Conservation (phyloP, 2,888 invertebrate species). For the Aethes cnicana region DNA sequence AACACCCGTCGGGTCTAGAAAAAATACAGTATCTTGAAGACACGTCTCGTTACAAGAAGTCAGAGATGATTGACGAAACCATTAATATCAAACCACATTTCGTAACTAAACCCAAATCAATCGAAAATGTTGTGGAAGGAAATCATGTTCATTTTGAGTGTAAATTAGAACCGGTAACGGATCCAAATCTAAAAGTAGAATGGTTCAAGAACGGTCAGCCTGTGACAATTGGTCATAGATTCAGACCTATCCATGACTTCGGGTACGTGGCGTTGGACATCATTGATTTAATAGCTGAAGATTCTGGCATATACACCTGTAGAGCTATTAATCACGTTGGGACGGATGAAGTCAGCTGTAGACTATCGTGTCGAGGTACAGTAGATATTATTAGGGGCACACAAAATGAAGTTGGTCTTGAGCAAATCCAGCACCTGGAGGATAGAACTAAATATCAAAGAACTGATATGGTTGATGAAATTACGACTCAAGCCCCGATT, state of each 20-base stretch:
- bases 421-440: slow-evolving; percentile 94
- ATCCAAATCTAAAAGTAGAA: slow-evolving; percentile 97
- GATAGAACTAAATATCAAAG: slow-evolving; percentile 90
- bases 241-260: slow-evolving; percentile 98
- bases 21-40: slow-evolving; percentile 96
- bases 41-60: slow-evolving; percentile 90
- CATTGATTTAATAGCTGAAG: slow-evolving; percentile 97
- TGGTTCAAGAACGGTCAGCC: slow-evolving; percentile 98
- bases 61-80: slow-evolving; percentile 90
- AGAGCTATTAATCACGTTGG: slow-evolving; percentile 95
- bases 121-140: slow-evolving; percentile 92
- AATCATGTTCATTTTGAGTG: slow-evolving; percentile 98
- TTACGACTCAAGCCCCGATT: slow-evolving; percentile 94
- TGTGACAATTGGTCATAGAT: slow-evolving; percentile 96
- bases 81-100: slow-evolving; percentile 92
- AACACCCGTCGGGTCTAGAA: slow-evolving; percentile 94
- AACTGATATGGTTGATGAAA: slow-evolving; percentile 89
- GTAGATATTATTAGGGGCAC: slow-evolving; percentile 92
- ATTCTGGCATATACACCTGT: slow-evolving; percentile 96
- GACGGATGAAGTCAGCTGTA: slow-evolving; percentile 91
- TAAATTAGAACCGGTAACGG: slow-evolving; percentile 97
- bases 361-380: slow-evolving; percentile 87
- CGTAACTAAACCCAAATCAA: slow-evolving; percentile 92
- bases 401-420: slow-evolving; percentile 93
- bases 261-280: slow-evolving; percentile 99